Percentiles rank a stretch among this genome's conserved stretches.
Conservation (phyloP, 1,140 invertebrate species). For the Drosophila quadrilineata region DNA sequence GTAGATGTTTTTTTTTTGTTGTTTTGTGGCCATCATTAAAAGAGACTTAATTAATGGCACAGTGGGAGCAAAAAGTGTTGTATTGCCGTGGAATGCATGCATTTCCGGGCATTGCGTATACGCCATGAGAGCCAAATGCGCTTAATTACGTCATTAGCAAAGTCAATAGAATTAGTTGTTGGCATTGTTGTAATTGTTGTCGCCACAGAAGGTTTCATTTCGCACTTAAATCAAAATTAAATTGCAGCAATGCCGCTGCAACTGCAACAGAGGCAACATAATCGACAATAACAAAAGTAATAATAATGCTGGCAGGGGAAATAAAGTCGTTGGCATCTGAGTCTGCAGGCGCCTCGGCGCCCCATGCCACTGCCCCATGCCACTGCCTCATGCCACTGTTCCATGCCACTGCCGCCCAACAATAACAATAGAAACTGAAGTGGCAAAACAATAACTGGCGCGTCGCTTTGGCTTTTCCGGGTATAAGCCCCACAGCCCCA, state of each 20-base stretch:
- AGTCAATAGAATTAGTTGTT: conserved; percentile 75
- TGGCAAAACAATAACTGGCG: conserved; percentile 77
- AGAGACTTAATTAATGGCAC: conserved; percentile 69
- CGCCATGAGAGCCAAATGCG: conserved; percentile 59
- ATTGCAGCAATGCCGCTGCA: conserved; percentile 59
- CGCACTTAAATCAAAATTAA: conserved; percentile 76
- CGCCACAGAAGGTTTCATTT: conserved; percentile 48
- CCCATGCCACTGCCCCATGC: conserved; percentile 3
- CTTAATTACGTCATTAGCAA: conserved; percentile 79
- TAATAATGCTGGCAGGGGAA: conserved; percentile 21
- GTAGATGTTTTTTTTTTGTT: no score
- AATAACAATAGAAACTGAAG: conserved; percentile 79
- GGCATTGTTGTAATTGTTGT: conserved; percentile 20
- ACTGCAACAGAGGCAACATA: conserved; percentile 17
- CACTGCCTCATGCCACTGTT: no score
- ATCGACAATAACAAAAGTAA: conserved; percentile 23
- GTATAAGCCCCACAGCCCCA: conserved; percentile 63
- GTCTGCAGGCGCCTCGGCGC: conserved; percentile 36
- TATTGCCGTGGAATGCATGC: no score
- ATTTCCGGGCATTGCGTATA: conserved; percentile 70
- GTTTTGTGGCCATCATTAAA: conserved; percentile 67
- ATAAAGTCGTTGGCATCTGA: conserved; percentile 64
- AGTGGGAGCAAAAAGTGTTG: conserved; percentile 31
- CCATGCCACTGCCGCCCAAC: conserved; percentile 48
- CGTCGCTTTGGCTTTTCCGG: conserved; percentile 66